Percentiles rank a stretch among this genome's conserved stretches.
These are phyloP conservation scores for Umimayanthus chanpuru DNA, from an alignment of 92 coral and sea anemone species.

Conservation along the genomic window DNA sequence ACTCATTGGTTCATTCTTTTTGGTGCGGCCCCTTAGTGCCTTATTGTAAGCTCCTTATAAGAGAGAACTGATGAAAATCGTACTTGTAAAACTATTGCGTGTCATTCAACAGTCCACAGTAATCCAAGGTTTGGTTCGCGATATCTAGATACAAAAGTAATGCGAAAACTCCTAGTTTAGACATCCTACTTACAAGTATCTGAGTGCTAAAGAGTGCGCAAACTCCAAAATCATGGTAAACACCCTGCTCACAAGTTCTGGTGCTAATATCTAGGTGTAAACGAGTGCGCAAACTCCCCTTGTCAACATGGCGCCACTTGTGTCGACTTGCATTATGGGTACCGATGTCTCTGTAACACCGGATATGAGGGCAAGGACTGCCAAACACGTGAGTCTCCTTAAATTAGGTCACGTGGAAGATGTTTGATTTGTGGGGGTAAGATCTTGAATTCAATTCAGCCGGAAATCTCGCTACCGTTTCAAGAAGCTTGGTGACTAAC, in stretches of 20 bases:
- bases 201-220: not conserved
- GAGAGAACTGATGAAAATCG: not conserved
- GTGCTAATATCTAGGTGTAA: not conserved
- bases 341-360: constrained; percentile 64
- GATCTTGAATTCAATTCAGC: too few relatives aligned
- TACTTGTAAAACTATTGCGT: too few relatives aligned
- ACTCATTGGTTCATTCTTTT: too few relatives aligned
- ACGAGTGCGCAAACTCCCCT: constrained; percentile 54
- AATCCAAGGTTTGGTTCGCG: too few relatives aligned
- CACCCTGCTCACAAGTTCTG: not conserved
- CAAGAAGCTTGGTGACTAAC: too few relatives aligned
- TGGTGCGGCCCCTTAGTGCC: not conserved
- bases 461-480: too few relatives aligned
- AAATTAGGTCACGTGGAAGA: too few relatives aligned
- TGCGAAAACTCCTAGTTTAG: not conserved
- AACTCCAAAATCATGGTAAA: not conserved
- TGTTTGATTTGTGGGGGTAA: not conserved
- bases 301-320: constrained; percentile 78
- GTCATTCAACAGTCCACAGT: too few relatives aligned
- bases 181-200: not conserved
- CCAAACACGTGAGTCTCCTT: constrained; percentile 56
- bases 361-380: constrained; percentile 74
- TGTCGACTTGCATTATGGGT: constrained; percentile 64
- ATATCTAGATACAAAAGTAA: too few relatives aligned
- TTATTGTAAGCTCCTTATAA: not conserved